phyloP scores from a whole-genome alignment of 2,888 invertebrate species.

The Melinopterus prodromus region DNA sequence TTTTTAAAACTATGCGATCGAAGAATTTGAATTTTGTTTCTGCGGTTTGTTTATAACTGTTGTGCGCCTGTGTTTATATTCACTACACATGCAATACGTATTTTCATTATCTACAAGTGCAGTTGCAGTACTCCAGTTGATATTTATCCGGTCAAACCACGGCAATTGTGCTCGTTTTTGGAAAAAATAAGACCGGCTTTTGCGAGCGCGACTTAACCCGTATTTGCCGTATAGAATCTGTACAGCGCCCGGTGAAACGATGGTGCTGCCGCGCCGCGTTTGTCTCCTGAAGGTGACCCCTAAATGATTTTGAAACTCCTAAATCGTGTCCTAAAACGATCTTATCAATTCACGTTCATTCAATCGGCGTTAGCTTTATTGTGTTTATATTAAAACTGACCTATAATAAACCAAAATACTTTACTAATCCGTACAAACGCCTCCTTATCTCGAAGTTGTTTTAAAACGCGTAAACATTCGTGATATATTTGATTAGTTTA shows the following conservation, averaged over 20 bases:
- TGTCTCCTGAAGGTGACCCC: not conserved
- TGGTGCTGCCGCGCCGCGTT: not conserved
- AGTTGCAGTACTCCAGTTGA: not conserved
- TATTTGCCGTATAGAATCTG: not conserved
- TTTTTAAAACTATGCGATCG: not conserved
- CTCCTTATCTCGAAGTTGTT: no score
- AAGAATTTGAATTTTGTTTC: not conserved
- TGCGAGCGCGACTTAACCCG: not conserved
- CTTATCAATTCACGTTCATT: not conserved
- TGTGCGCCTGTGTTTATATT: not conserved
- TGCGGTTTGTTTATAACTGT: not conserved
- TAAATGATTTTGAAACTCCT: not conserved
- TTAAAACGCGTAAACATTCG: no score
- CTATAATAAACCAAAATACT: no score
- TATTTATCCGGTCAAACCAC: no score
- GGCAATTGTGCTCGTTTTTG: not conserved
- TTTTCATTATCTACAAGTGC: not conserved
- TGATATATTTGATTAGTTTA: no score
- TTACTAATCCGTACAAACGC: no score
- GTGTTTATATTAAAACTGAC: not conserved
- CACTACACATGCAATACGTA: not conserved
- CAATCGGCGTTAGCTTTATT: not conserved
- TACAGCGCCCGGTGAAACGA: not conserved
- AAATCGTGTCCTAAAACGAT: not conserved
- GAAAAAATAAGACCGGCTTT: not conserved